Conservation (phyloP, 2,888 invertebrate species). For the Troides oblongomaculatus region DNA sequence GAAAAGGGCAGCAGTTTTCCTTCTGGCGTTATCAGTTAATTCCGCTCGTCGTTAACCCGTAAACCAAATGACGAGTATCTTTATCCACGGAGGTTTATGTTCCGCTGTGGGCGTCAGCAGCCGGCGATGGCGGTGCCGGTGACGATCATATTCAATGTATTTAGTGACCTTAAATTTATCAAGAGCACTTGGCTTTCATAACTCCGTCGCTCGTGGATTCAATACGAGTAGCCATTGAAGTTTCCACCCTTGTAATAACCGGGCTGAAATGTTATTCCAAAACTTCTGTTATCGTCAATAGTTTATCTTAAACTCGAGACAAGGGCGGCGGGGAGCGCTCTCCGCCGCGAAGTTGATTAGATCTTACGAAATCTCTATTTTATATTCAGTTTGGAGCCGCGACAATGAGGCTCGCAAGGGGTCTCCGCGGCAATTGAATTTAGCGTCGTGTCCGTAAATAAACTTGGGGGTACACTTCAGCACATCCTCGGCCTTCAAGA, state of each 20-base stretch:
- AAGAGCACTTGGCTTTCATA: neutral
- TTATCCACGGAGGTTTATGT: too few relatives aligned
- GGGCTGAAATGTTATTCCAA: neutral
- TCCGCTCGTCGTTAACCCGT: too few relatives aligned
- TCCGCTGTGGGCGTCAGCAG: too few relatives aligned
- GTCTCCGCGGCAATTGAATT: neutral
- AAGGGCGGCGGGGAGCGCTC: neutral
- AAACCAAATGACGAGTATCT: too few relatives aligned
- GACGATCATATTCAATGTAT: neutral
- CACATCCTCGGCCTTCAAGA: slow-evolving; percentile 7
- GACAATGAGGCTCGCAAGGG: neutral
- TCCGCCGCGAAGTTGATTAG: slow-evolving; percentile 10
- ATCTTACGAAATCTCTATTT: neutral
- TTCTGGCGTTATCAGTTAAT: too few relatives aligned
- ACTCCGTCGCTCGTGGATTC: neutral
- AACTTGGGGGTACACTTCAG: slow-evolving; percentile 8
- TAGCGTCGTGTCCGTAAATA: slow-evolving; percentile 8
- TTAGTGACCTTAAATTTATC: neutral
- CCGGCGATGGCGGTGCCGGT: too few relatives aligned
- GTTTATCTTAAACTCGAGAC: slow-evolving; percentile 11
- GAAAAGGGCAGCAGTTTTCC: too few relatives aligned
- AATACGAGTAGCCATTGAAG: neutral
- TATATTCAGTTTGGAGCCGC: neutral
- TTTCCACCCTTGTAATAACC: slow-evolving; percentile 1
- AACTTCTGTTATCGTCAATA: slow-evolving; percentile 6